Evolutionary conservation across 2,888 invertebrate genomes (phyloP).

Genomic region (Hanleya hanleyi): DNA sequence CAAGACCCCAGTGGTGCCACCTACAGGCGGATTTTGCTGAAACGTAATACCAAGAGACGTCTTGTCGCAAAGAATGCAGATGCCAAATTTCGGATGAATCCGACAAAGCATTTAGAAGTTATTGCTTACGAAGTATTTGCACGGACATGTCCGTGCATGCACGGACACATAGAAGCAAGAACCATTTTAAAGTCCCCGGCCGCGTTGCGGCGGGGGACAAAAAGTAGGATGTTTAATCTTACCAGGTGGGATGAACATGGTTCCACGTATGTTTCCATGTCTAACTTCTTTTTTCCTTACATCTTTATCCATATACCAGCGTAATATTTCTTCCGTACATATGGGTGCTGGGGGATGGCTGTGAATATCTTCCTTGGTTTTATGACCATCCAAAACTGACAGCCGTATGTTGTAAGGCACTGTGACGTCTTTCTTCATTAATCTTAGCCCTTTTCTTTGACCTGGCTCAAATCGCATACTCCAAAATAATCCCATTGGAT

Average conservation of each 20-base stretch:
- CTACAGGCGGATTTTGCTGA: too few species aligned
- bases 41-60: too few species aligned
- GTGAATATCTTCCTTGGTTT: constrained; percentile 15
- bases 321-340: background rate
- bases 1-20: too few species aligned
- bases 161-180: too few species aligned
- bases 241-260: constrained; percentile 41
- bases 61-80: too few species aligned
- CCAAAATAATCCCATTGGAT: constrained; percentile 65
- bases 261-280: constrained; percentile 35
- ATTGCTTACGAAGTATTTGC: too few species aligned
- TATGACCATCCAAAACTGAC: constrained; percentile 39
- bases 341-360: background rate
- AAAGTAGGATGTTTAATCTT: too few species aligned
- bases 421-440: constrained; percentile 51
- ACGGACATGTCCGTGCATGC: too few species aligned
- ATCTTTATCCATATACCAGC: constrained; percentile 31
- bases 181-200: too few species aligned
- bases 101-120: too few species aligned
- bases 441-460: constrained; percentile 31
- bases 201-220: too few species aligned
- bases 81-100: too few species aligned
- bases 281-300: constrained; percentile 28
- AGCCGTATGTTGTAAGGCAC: constrained; percentile 43
- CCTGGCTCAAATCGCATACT: constrained; percentile 40